These are phyloP conservation scores for Limanda limanda DNA, from an alignment of 2,113 vertebrate genomes.

Conservation along the genomic window DNA sequence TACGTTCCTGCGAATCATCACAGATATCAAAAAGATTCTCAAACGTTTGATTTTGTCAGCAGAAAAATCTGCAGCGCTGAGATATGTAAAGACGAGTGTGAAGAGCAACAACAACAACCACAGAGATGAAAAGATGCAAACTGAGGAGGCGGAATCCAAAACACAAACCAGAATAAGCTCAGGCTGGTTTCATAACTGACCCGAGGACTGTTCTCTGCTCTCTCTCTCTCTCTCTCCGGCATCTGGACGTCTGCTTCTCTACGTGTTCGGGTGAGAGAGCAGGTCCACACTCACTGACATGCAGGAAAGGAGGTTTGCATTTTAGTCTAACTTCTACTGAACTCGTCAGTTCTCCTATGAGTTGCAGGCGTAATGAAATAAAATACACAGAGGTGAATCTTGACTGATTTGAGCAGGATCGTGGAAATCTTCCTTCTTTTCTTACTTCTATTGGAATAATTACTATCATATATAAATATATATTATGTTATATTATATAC, in stretches of 20 bases:
- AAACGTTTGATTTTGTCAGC: not conserved
- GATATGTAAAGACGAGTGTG: not conserved
- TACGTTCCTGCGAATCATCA: not conserved
- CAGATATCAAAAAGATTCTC: not conserved
- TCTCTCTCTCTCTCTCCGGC: not conserved
- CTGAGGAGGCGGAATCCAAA: not conserved
- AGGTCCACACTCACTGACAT: no score
- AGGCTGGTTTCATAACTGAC: not conserved
- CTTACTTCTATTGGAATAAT: no score
- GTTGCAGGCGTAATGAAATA: no score
- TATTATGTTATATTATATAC: no score
- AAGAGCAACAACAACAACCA: not conserved
- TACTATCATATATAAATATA: no score
- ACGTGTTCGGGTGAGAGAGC: no score
- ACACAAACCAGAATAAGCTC: not conserved
- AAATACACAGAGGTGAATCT: no score
- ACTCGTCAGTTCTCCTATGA: no score
- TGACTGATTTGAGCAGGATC: no score
- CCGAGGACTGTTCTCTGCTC: not conserved
- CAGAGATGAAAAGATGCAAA: not conserved
- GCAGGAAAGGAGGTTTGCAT: not conserved
- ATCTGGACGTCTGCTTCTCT: not conserved
- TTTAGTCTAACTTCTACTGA: not conserved
- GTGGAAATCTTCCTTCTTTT: no score
- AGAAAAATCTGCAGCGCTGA: not conserved